Evolutionary conservation across 2,888 invertebrate genomes (phyloP).

Genomic region (Philhelius pedissequus): DNA sequence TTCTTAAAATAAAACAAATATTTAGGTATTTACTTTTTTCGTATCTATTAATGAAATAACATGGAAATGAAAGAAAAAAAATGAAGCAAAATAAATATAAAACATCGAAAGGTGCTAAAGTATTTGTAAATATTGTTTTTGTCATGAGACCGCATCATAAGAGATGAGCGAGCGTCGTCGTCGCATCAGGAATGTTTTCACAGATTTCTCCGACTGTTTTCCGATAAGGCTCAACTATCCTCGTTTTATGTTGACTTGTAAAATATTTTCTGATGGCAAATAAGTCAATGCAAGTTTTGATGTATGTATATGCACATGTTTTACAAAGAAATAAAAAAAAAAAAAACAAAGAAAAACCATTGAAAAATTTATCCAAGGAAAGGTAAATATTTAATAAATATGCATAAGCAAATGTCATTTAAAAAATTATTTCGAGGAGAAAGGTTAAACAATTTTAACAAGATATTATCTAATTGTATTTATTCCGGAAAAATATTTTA

Average conservation of each 20-base stretch:
- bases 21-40: neutral
- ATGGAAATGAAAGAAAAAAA: neutral
- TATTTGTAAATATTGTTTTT: conserved; percentile 31
- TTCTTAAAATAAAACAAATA: neutral
- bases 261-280: conserved; percentile 24
- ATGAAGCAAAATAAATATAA: conserved; percentile 2
- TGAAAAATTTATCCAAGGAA: neutral
- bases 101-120: conserved; percentile 37
- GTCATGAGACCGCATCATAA: neutral
- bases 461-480: neutral
- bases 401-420: neutral
- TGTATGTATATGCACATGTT: neutral
- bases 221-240: neutral
- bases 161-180: too few relatives aligned
- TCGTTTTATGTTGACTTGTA: conserved; percentile 36
- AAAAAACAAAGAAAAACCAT: neutral
- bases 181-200: conserved; percentile 21
- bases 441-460: neutral
- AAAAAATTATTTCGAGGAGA: neutral
- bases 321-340: neutral
- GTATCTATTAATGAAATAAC: neutral
- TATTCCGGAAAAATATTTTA: neutral
- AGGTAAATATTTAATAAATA: neutral
- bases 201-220: conserved; percentile 26
- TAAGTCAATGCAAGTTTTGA: neutral